Base-by-base conservation (phyloP, 2,888 invertebrate genomes). In the Agrotis ipsilon region DNA sequence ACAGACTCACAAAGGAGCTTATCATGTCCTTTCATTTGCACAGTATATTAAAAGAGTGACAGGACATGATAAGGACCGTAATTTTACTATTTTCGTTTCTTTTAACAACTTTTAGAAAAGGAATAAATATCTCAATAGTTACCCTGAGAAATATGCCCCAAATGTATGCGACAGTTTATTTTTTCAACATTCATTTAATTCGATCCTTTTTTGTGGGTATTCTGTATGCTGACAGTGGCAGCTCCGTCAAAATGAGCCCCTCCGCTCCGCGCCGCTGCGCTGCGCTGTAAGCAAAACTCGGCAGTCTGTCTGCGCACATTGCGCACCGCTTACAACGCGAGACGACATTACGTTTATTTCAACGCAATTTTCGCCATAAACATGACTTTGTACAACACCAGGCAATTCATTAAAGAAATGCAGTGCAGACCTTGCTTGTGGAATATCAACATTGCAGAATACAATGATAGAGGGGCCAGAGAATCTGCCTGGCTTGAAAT, bases 341-440 rank as follows among this genome's bases (percentile, higher is more conserved):
- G 39, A 19, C 49, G 48, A 55, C 19, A 21, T 46, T 71, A 48
- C 46, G 46, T 78, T 64, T 24, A 63, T 55, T 45, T n/a, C 43
- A 48, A 43, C 73, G 55, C 57, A 18, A 13, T 63, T 67, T 58
- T 55, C n/a, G 63, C 49, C 27, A 64, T 19, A 45, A 80, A 43
- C 16, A 77, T 77, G 76, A 48, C 80, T 18, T 68, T 63, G 43
- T 81, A 85, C 45, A 85, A 83, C 52, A 80, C 85, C 16, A 80
- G 82, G 65, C 68, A 73, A 49, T 79, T 85, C 19, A 83, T 85
- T 24, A 78, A 68, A 5, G 81, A 79, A 75, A 78, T 85, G 72
- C 75, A 85, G 57, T 82, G 66, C 52, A 73, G 74, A 69, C 82
- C 78, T 58, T 85, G 82, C 68, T 61, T 85, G 62, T 85, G 85